A percentile compares a stretch with the other conserved stretches of the same genome.
Conservation (phyloP, 2,797 vertebrate species). For the Micropoecilia bifurca region DNA sequence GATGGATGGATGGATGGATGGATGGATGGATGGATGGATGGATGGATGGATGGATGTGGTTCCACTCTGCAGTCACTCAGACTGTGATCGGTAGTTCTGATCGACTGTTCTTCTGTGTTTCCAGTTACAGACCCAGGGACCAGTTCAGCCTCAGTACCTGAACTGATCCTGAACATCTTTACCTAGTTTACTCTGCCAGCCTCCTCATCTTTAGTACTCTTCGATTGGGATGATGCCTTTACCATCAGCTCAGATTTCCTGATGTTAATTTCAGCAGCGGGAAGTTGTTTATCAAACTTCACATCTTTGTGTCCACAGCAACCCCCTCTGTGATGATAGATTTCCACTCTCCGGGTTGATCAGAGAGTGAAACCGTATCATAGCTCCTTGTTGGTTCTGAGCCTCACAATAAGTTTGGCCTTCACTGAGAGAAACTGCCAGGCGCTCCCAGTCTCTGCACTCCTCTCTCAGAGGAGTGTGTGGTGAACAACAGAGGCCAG, state of each 20-base stretch:
- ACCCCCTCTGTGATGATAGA: not conserved
- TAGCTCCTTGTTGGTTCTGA: not conserved
- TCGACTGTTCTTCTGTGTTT: not conserved
- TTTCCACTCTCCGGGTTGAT: not conserved
- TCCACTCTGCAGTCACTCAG: not conserved
- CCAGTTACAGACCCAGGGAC: not conserved
- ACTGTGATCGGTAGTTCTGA: not conserved
- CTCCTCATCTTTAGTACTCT: not conserved
- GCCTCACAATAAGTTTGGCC: constrained; percentile 31
- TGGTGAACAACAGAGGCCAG: constrained; percentile 57
- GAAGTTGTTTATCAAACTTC: not conserved
- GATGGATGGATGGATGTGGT: not conserved
- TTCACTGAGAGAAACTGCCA: constrained; percentile 13
- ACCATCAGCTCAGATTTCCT: not conserved
- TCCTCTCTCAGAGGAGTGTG: constrained; percentile 31
- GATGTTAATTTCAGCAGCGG: not conserved
- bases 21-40: rapidly evolving
- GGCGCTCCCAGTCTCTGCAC: constrained; percentile 24
- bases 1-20: rapidly evolving
- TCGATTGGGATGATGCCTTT: not conserved
- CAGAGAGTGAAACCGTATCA: not conserved
- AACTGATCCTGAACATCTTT: not conserved
- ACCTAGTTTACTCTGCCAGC: not conserved
- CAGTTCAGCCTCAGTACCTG: not conserved
- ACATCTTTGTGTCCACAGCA: not conserved